Percentiles rank a stretch among this genome's conserved stretches.
These are phyloP conservation scores for Pogona vitticeps DNA, from an alignment of 2,113 vertebrate species.

Conservation along the genomic window DNA sequence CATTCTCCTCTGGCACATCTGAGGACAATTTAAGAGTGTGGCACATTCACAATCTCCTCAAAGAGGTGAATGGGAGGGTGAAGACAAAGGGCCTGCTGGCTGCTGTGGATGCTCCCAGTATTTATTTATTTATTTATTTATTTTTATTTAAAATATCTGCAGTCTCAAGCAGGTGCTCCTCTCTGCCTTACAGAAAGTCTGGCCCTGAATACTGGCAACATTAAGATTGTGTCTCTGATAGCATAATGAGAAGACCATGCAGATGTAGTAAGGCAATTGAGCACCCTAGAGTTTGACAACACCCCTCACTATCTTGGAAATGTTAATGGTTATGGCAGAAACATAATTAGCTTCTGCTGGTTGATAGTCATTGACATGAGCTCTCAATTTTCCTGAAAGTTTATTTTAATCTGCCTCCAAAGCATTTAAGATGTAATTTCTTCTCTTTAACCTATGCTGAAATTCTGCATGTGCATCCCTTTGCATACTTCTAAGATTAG, in stretches of 20 bases:
- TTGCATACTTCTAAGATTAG: neutral
- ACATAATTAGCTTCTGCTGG: neutral
- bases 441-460: neutral
- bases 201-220: neutral
- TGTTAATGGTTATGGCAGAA: fast-evolving
- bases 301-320: neutral
- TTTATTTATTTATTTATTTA: too few relatives aligned
- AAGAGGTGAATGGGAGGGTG: neutral
- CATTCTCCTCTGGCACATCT: neutral
- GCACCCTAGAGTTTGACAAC: neutral
- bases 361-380: neutral
- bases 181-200: neutral
- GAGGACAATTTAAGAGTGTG: neutral
- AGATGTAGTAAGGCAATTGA: neutral
- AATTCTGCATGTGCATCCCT: neutral
- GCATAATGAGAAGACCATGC: neutral
- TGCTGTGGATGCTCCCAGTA: neutral
- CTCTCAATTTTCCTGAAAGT: neutral
- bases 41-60: neutral
- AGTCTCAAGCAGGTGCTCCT: too few relatives aligned
- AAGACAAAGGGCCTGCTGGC: too few relatives aligned
- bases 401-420: neutral
- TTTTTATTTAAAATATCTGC: too few relatives aligned
- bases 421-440: neutral
- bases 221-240: neutral